Conservation (phyloP, 2,113 vertebrate species). For the Mirounga angustirostris region DNA sequence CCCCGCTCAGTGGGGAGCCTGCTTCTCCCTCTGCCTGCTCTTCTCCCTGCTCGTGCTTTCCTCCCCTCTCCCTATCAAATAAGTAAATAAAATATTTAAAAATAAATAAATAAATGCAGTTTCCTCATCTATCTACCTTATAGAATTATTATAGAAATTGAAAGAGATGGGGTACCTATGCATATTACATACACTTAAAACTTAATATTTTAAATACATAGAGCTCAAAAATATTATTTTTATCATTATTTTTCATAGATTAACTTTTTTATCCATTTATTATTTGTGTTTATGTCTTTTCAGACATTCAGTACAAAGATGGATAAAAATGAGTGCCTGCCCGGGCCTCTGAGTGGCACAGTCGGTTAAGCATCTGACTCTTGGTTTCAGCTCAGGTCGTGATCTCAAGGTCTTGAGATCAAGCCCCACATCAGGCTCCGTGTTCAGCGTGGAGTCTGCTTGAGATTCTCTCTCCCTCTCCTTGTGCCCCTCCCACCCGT, state of each 20-base stretch:
- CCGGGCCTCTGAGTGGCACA: neutral
- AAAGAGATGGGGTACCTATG: neutral
- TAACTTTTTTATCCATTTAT: neutral
- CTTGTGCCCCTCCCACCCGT: neutral
- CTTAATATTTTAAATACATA: slow-evolving; percentile 19
- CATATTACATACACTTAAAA: slow-evolving; percentile 56
- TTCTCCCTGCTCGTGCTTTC: too few relatives aligned
- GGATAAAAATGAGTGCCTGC: neutral
- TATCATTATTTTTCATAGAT: neutral
- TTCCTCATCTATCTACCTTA: neutral
- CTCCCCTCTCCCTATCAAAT: too few relatives aligned
- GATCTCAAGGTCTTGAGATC: neutral
- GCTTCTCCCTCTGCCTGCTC: too few relatives aligned
- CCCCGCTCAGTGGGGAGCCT: too few relatives aligned
- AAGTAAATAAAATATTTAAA: too few relatives aligned
- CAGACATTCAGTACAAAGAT: neutral
- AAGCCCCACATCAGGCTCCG: neutral
- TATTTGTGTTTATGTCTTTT: neutral
- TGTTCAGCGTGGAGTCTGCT: neutral
- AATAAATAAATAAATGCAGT: neutral
- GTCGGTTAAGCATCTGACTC: neutral
- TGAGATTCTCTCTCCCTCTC: neutral
- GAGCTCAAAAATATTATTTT: neutral
- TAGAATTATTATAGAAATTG: neutral
- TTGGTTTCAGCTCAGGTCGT: neutral